Base-by-base conservation (phyloP, 2,113 vertebrate species). In the Candoia aspera region DNA sequence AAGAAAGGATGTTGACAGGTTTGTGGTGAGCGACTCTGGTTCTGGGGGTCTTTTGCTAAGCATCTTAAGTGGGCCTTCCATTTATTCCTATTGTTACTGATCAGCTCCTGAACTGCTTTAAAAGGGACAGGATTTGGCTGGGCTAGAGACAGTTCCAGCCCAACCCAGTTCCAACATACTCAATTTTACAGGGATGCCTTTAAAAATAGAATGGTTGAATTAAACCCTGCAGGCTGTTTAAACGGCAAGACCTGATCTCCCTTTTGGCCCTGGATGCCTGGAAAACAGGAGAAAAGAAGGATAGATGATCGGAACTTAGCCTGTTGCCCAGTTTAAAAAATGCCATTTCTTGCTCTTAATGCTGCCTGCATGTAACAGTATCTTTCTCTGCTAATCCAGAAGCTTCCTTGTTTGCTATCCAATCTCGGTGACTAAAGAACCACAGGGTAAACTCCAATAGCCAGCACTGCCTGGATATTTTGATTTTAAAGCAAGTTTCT, bases 11-110 rank as follows among this genome's bases (percentile, higher is more conserved):
- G 17, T 5, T 6, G 15, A 17, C n/a, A 33, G 33, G 2, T 37
- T 33, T 37, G 68, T 8, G 15, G n/a, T 37, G 33, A 73, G 6
- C 8, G 68, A 73, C 2, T 37, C 2, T 37, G 68, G 15, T 73
- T 68, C 60, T 68, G 64, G 4, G 3, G 5, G 29, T n/a, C 4
- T 33, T 15, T 68, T 33, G 64, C 13, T 33, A 68, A 68, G 4
- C 1, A 1, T 68, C 15, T 68, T 17, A 73, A 73, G 5, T 1
- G 0, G 64, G 13, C 2, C n/a, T 33, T 15, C 5, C 5, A 0
- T 33, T 73, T 73, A 73, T 73, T 73, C n/a, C n/a, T 17, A 33
- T 73, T 73, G 33, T 33, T 73, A 15, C 68, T 17, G n/a, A 73
- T 19, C 46, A 5, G 46, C 46, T 49, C 46, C 46, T 5, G 5